A percentile compares a stretch with the other conserved stretches of the same genome.
Evolutionary conservation across 2,113 vertebrate species (phyloP).

Genomic region (Astur gentilis): DNA sequence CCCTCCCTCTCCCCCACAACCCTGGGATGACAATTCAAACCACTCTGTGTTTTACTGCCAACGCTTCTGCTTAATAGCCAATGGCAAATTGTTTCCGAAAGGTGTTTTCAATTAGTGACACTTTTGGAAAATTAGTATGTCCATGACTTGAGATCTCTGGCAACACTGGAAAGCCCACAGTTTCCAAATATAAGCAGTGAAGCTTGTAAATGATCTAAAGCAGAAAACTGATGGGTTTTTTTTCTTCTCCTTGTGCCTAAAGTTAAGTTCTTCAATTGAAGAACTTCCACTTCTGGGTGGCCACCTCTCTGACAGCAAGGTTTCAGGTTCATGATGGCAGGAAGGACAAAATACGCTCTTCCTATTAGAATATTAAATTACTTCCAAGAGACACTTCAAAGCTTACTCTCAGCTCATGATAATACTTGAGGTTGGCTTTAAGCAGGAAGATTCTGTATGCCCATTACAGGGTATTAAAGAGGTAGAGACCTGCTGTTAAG

Average conservation of each 20-base stretch:
- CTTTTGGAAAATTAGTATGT: not conserved
- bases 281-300: not conserved
- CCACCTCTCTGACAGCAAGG: not conserved
- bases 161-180: not conserved
- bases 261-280: not conserved
- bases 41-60: not conserved
- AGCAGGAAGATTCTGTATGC: not conserved
- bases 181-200: not conserved
- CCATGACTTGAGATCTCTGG: not conserved
- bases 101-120: not conserved
- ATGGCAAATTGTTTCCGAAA: not conserved
- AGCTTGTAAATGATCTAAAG: not conserved
- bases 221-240: not conserved
- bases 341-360: not conserved
- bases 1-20: not conserved
- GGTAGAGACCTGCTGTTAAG: not conserved
- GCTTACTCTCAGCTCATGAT: not conserved
- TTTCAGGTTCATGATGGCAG: not conserved
- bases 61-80: not conserved
- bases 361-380: not conserved
- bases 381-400: conserved; percentile 9
- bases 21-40: not conserved
- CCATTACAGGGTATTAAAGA: not conserved
- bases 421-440: not conserved
- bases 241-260: not conserved